phyloP scores from a whole-genome alignment of 2,888 invertebrate genomes.

The Dorcus hopei region DNA sequence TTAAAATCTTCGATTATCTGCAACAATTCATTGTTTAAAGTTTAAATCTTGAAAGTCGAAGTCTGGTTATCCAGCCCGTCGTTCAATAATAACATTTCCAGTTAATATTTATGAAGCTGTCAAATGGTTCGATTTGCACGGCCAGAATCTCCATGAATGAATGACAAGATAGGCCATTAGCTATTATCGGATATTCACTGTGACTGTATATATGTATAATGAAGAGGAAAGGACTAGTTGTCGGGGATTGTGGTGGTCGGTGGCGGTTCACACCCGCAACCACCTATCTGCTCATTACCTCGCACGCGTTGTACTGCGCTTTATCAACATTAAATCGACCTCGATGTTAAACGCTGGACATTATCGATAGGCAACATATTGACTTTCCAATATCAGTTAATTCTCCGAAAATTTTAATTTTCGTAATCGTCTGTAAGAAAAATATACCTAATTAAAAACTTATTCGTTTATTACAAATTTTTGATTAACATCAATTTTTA shows the following conservation, averaged over 20 bases:
- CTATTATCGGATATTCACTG: slow-evolving; percentile 27
- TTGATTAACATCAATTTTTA: too few relatives aligned
- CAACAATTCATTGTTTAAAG: too few relatives aligned
- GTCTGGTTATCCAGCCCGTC: too few relatives aligned
- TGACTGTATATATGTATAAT: slow-evolving; percentile 14
- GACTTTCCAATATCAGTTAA: slow-evolving; percentile 10
- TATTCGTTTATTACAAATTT: too few relatives aligned
- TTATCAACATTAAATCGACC: slow-evolving; percentile 41
- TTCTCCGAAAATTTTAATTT: too few relatives aligned
- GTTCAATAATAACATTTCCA: background rate
- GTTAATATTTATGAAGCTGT: slow-evolving; percentile 27
- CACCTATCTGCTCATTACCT: slow-evolving; percentile 38
- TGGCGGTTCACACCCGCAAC: slow-evolving; percentile 36
- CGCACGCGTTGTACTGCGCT: slow-evolving; percentile 35
- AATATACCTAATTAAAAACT: too few relatives aligned
- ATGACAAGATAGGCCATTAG: slow-evolving; percentile 26
- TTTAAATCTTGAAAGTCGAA: too few relatives aligned
- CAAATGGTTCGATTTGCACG: slow-evolving; percentile 21
- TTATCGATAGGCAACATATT: slow-evolving; percentile 11
- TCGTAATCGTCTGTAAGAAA: too few relatives aligned
- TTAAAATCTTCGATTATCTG: too few relatives aligned
- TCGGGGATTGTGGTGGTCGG: slow-evolving; percentile 32
- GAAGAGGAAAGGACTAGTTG: slow-evolving; percentile 21
- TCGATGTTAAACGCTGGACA: slow-evolving; percentile 21
- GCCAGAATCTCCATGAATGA: slow-evolving; percentile 24